Base-by-base conservation (phyloP, 2,797 vertebrate genomes). In the Streptopelia turtur region DNA sequence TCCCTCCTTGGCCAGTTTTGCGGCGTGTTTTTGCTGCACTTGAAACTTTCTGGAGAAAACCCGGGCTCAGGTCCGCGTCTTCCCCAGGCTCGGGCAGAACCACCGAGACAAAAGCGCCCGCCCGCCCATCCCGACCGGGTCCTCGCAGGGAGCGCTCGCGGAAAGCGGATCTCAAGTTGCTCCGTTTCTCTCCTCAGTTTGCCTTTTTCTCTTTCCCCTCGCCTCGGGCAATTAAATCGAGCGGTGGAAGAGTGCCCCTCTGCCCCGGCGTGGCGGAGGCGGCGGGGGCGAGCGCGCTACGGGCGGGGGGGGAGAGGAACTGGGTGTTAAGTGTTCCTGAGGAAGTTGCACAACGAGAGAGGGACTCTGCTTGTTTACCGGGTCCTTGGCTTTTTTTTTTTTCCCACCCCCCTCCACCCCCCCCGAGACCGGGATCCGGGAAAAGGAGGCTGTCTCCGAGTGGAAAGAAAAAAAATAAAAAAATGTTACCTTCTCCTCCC, bases 41-140 rank as follows among this genome's bases (percentile, higher is more conserved):
- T 98, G 97, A 98, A 98, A 98, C 98, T 98, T 98, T 98, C 97
- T 96, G 96, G 96, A 97, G 97, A 96, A 98, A 97, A 95, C 94
- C 95, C 96, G 84, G 94, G 97, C 90, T 91, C 90, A 80, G 96
- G 94, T 97, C 97, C 97, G 94, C 96, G 96, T 95, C 95, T 92
- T 59, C 57, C 53, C 45, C 85, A 93, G 93, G 93, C 96, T 95
- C 95, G 95, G 92, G 92, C 96, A 96, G 90, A 97, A 93, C 89
- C 91, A 10, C 28, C 65, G 65, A 83, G 79, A 76, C 63, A 78
- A 79, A 69, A 72, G 78, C 35, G 47, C n/a, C 59, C 39, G 28
- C 56, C 50, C 33, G 43, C 41, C 41, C n/a, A 59, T 6, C 52
- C 39, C 16, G 60, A 33, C 31, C 41, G 39, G 53, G 53, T 76